A percentile compares a stretch with the other conserved stretches of the same genome.
phyloP scores from a whole-genome alignment of 1,140 invertebrate species.

The Zaprionus taronus region DNA sequence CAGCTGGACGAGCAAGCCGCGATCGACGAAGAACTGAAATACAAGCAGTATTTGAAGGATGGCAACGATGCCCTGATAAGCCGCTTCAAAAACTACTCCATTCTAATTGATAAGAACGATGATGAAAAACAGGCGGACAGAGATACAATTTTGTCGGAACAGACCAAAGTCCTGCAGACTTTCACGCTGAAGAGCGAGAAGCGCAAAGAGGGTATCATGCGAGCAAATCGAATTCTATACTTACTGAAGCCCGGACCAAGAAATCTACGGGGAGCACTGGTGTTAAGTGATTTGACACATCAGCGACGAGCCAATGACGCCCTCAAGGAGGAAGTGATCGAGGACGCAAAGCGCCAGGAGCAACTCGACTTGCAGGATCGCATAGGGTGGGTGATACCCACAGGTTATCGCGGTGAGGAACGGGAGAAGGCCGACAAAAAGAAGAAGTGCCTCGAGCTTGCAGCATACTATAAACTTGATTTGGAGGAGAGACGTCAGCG shows the following conservation, averaged over 20 bases:
- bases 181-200: conserved; percentile 19
- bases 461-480: conserved; percentile 1
- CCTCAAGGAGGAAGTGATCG: conserved; percentile 51
- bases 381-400: conserved; percentile 50
- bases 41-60: conserved; percentile 64
- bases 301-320: conserved; percentile 44
- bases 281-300: conserved; percentile 48
- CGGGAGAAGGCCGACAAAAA: conserved; percentile 30
- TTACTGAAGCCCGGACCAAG: conserved; percentile 57
- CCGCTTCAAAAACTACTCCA: conserved; percentile 43
- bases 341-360: conserved; percentile 39
- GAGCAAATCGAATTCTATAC: conserved; percentile 49
- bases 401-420: conserved; percentile 37
- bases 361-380: conserved; percentile 48
- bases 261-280: conserved; percentile 44
- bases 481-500: conserved; percentile 16
- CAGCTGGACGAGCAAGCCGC: conserved; percentile 25
- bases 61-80: conserved; percentile 58
- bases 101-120: neutral
- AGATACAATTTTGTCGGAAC: neutral
- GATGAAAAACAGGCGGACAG: conserved; percentile 6
- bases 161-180: conserved; percentile 1
- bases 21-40: conserved; percentile 63
- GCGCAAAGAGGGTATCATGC: conserved; percentile 63
- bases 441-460: neutral